Evolutionary conservation across 2,797 vertebrate species (phyloP).

Genomic region (Hydrocynus forskahlii): DNA sequence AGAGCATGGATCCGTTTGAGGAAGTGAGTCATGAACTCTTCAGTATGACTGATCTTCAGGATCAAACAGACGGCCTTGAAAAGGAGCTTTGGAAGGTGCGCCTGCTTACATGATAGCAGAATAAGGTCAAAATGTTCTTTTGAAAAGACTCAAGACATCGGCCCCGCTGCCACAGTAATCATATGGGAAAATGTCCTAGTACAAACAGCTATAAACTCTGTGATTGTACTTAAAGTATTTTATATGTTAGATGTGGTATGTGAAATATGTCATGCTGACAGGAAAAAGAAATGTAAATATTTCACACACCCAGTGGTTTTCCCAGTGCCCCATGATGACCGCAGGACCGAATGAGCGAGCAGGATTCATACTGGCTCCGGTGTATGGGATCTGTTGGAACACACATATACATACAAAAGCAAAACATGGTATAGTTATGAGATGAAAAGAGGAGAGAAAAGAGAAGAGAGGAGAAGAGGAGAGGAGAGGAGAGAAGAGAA

Average conservation of each 20-base stretch:
- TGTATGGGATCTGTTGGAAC: conserved; percentile 82
- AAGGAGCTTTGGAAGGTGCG: not conserved
- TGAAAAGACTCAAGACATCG: not conserved
- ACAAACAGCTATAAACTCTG: not conserved
- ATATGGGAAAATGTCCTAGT: not conserved
- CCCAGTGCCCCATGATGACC: conserved; percentile 87
- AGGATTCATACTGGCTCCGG: conserved; percentile 90
- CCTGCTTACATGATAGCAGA: conserved; percentile 8
- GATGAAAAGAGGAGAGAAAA: not conserved
- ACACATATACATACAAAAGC: not conserved
- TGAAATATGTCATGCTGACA: not conserved
- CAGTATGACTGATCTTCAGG: conserved; percentile 2
- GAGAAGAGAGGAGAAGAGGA: not conserved
- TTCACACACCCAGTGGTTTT: conserved; percentile 87
- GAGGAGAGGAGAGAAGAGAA: not conserved
- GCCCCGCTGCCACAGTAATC: not conserved
- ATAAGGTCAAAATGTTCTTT: not conserved
- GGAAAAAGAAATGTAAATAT: conserved; percentile 20
- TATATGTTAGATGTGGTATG: not conserved
- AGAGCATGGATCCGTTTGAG: not conserved
- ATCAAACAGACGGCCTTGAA: conserved; percentile 5
- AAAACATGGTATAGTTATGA: not conserved
- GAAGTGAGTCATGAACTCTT: not conserved
- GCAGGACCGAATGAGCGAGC: conserved; percentile 89
- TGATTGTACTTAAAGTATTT: not conserved